Evolutionary conservation across 2,113 vertebrate species (phyloP).

Genomic region (Acrocephalus arundinaceus): DNA sequence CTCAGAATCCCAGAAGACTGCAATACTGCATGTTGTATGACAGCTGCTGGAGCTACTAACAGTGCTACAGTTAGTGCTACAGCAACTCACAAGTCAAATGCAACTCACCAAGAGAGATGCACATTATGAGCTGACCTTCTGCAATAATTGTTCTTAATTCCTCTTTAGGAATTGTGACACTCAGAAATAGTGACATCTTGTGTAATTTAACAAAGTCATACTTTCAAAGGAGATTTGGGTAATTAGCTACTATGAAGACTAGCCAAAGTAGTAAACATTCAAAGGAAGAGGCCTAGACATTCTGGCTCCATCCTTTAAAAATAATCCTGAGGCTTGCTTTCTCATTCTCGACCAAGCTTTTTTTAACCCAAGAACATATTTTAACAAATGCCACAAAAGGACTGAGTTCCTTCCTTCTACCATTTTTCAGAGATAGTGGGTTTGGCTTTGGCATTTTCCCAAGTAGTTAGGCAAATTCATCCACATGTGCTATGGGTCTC

Average conservation of each 20-base stretch:
- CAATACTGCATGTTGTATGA: not conserved
- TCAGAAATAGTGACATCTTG: not conserved
- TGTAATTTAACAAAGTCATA: not conserved
- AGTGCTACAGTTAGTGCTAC: not conserved
- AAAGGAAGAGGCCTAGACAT: constrained; percentile 7
- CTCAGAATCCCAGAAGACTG: not conserved
- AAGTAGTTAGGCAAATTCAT: not conserved
- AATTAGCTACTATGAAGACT: not conserved
- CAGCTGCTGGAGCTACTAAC: not conserved
- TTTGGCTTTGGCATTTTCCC: constrained; percentile 1
- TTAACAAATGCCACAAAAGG: constrained; percentile 11
- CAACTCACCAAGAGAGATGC: not conserved
- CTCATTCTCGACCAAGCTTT: not conserved
- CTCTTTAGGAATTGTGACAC: not conserved
- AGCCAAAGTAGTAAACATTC: not conserved
- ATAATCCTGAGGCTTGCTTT: not conserved
- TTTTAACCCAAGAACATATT: not conserved
- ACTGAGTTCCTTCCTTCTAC: not conserved
- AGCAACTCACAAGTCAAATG: not conserved
- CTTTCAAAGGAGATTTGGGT: not conserved
- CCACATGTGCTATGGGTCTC: not conserved
- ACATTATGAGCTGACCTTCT: not conserved
- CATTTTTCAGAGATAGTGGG: not conserved
- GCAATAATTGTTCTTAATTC: not conserved
- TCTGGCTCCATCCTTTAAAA: not conserved